Base-by-base conservation (phyloP, 2,888 invertebrate genomes). In the Mythimna lalbum region DNA sequence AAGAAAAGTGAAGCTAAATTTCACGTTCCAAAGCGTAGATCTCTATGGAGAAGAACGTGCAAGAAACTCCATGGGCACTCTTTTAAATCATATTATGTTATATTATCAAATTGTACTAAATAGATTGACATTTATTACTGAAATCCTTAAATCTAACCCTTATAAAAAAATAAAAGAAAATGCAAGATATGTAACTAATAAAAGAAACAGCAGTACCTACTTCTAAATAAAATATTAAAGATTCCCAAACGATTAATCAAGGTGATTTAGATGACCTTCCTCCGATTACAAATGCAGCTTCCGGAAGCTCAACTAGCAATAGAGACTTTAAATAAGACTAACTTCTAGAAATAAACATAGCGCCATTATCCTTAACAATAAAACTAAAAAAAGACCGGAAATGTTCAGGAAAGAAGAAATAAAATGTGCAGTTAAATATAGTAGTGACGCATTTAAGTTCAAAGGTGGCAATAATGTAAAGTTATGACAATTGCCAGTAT, bases 311-410 rank as follows among this genome's bases (percentile, higher is more conserved):
- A 19, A 52, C 39, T 9, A 69, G 31, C 27, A 61, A 31, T 47
- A 55, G 21, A 62, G 27, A 62, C 23, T 31, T 76, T 4, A 52
- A 61, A 62, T 57, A 7, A 62, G 43, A 49, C 31, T 19, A 33
- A 52, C 49, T n/a, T 63, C 53, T 56, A 59, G 23, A 39, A 63
- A 71, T 59, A 70, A 52, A 59, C 27, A 62, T 27, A 33, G 4
- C 55, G 50, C 49, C 36, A 61, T 71, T 71, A 64, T 80, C 80
- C 78, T 76, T 63, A 76, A 80, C 55, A 76, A 80, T 79, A 80
- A 76, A 66, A 74, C 60, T 63, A 65, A 50, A 69, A 63, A 50
- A 50, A 62, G 10, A 43, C 76, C 80, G 80, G 78, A 79, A 76
- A 64, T 56, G 17, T 68, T 21, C 53, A 63, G 63, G 53, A 63